Evolutionary conservation across 2,888 invertebrate genomes (phyloP).

Genomic region (Poecilus cupreus): DNA sequence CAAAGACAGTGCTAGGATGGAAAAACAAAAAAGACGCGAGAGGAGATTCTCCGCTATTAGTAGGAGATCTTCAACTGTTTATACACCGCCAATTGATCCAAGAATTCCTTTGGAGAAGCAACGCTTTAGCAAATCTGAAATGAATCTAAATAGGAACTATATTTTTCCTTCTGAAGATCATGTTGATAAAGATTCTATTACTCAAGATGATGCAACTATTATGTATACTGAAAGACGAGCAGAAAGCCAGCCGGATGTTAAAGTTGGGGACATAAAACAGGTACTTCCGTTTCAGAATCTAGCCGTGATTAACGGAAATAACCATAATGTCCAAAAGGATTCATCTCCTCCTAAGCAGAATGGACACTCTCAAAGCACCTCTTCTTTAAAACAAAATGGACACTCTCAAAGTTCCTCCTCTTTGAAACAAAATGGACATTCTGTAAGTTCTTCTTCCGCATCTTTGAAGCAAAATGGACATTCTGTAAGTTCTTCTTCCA

Average conservation of each 20-base stretch:
- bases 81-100: slow-evolving; percentile 71
- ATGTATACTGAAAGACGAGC: slow-evolving; percentile 47
- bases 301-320: slow-evolving; percentile 18
- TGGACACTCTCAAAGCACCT: not conserved
- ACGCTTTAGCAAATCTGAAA: slow-evolving; percentile 62
- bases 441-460: not conserved
- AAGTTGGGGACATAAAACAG: slow-evolving; percentile 39
- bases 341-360: slow-evolving; percentile 32
- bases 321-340: slow-evolving; percentile 9
- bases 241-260: slow-evolving; percentile 52
- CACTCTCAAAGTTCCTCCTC: not conserved
- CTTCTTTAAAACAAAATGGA: slow-evolving; percentile 6
- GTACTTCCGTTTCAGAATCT: slow-evolving; percentile 42
- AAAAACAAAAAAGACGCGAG: slow-evolving; percentile 58
- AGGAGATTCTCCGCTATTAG: slow-evolving; percentile 61
- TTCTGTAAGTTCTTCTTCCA: not conserved
- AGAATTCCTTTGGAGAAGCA: slow-evolving; percentile 70
- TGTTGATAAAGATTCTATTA: slow-evolving; percentile 30
- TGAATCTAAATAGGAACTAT: slow-evolving; percentile 40
- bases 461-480: slow-evolving; percentile 14
- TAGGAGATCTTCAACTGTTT: slow-evolving; percentile 65
- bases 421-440: slow-evolving; percentile 16
- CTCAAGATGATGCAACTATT: slow-evolving; percentile 50
- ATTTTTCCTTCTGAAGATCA: slow-evolving; percentile 26
- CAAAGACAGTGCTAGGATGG: slow-evolving; percentile 59